Evolutionary conservation across 1,140 invertebrate species (phyloP), one percentile per base, ranked within the genome.

Genomic region (Ceratosolen solmsi): DNA sequence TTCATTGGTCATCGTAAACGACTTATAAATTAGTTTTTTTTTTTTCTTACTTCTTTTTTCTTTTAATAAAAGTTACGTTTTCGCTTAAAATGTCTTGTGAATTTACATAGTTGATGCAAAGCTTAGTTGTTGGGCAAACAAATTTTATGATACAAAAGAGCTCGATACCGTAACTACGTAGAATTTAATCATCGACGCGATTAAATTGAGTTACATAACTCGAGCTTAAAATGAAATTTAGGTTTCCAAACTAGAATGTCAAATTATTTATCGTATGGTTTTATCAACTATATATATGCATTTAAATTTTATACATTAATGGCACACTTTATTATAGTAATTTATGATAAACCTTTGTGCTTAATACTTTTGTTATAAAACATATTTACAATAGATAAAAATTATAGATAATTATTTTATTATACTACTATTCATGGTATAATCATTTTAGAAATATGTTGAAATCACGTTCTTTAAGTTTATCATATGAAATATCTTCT

Each of bases 21-120:
- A 9, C 3, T 58, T 13, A 36, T 9, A 36, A 33, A 49, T 78
- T 78, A 51, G 3, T 38, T 68, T 8, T 0, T 60, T 76, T 54
- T 58, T 71, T 46, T 71, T 22, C 2, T 38, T n/a, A n/a, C n/a
- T 75, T 75, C 11, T 58, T 58, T 41, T 75, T 20, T 58, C 36
- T 41, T 25, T 38, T 22, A 54, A 2, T 22, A 11, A 54, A 20
- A 2, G 20, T 54, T 54, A 8, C 13, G 3, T 60, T 56, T 63
- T 46, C 15, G 13, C 22, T 68, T 49, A 1, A 46, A 79, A 2
- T 46, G 11, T 46, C 70, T 70, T 38, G 25, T 58, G n/a, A n/a
- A n/a, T n/a, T n/a, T n/a, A n/a, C 4, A 13, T 5, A 20, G 7
- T 25, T 25, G 25, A 5, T 20, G 36, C 20, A 20, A 78, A 30